phyloP scores from a whole-genome alignment of 2,888 invertebrate genomes.

The Encarsia formosa region DNA sequence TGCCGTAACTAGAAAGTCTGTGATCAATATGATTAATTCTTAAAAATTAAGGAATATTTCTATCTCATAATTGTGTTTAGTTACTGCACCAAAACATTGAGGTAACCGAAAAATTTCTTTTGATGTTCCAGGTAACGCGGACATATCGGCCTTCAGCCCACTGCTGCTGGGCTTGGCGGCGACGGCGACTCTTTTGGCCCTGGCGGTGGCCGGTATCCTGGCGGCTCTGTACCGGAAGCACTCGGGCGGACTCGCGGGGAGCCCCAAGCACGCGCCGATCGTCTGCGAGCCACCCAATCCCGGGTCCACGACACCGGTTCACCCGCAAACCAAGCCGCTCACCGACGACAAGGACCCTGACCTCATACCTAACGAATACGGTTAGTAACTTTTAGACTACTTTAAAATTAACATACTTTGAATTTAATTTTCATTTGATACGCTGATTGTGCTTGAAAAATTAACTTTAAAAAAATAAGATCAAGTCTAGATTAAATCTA shows the following conservation, averaged over 20 bases:
- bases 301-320: conserved; percentile 49
- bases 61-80: too few species aligned
- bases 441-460: too few species aligned
- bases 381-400: conserved; percentile 53
- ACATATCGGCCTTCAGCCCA: conserved; percentile 59
- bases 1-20: too few species aligned
- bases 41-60: too few species aligned
- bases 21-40: too few species aligned
- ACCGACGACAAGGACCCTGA: conserved; percentile 78
- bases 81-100: too few species aligned
- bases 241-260: conserved; percentile 42
- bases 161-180: conserved; percentile 73
- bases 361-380: conserved; percentile 83
- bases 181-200: conserved; percentile 70
- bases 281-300: conserved; percentile 47
- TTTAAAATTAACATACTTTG: background rate
- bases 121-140: conserved; percentile 36
- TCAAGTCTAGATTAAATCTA: too few species aligned
- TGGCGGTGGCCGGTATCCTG: conserved; percentile 72
- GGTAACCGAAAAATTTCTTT: too few species aligned
- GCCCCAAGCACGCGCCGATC: conserved; percentile 48
- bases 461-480: too few species aligned
- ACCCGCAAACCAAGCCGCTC: conserved; percentile 56
- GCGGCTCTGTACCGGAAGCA: conserved; percentile 65
- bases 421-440: background rate